Conservation (phyloP, 2,113 vertebrate genomes). For the Heteronetta atricapilla region DNA sequence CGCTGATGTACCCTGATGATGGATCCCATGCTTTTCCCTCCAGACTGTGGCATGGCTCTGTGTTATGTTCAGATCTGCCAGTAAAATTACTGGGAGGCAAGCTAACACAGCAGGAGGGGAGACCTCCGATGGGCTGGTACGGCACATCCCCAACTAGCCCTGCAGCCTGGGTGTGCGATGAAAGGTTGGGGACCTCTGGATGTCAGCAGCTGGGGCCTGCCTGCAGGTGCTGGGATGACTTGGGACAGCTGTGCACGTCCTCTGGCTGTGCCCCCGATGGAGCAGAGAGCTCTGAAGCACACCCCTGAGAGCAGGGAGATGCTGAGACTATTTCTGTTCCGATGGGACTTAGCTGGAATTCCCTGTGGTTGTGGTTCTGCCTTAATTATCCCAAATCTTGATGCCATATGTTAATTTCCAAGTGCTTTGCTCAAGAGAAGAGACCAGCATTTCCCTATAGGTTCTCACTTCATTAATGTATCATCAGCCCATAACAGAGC, state of each 20-base stretch:
- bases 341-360: background rate
- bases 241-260: background rate
- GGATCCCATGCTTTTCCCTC: background rate
- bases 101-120: background rate
- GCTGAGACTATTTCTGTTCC: background rate
- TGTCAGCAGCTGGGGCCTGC: background rate
- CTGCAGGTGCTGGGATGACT: background rate
- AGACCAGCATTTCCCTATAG: background rate
- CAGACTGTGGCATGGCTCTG: background rate
- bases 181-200: background rate
- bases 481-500: background rate
- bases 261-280: background rate
- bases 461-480: background rate
- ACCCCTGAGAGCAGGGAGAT: background rate
- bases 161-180: accelerated
- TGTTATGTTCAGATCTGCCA: background rate
- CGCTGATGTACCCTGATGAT: background rate
- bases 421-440: background rate
- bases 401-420: background rate
- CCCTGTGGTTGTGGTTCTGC: accelerated
- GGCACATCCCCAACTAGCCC: background rate
- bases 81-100: background rate
- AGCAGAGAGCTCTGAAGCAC: background rate
- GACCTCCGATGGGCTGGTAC: background rate
- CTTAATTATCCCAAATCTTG: background rate